phyloP scores from a whole-genome alignment of 1,140 invertebrate species.

The Dendroctonus ponderosae region DNA sequence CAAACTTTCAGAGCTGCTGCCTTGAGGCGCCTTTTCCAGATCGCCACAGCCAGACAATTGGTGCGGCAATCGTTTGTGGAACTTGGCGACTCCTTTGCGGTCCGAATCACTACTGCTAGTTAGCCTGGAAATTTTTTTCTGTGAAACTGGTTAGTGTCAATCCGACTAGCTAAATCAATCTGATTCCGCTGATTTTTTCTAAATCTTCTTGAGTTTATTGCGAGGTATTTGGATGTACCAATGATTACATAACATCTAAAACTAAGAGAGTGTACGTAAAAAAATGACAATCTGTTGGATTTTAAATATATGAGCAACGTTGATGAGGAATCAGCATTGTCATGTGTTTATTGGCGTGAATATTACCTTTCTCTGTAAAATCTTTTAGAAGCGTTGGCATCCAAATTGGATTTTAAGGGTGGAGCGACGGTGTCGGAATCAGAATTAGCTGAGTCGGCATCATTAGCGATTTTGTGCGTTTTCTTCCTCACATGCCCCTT shows the following conservation, averaged over 20 bases:
- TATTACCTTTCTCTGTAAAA: conserved; percentile 30
- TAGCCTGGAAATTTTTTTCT: conserved; percentile 9
- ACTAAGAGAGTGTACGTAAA: too few species aligned
- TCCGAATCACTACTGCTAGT: conserved; percentile 7
- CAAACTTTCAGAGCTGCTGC: conserved; percentile 73
- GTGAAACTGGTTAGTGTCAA: neutral
- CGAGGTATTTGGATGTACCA: too few species aligned
- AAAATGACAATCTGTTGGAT: too few species aligned
- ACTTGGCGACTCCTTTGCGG: conserved; percentile 27
- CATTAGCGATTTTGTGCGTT: conserved; percentile 41
- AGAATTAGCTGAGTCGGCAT: conserved; percentile 61
- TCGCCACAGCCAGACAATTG: conserved; percentile 52
- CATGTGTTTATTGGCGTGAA: neutral
- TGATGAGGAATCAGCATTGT: neutral
- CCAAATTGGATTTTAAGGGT: conserved; percentile 49
- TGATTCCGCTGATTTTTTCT: too few species aligned
- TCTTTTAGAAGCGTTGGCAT: conserved; percentile 28
- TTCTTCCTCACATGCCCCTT: conserved; percentile 37
- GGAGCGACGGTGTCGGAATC: conserved; percentile 66
- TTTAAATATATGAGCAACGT: too few species aligned
- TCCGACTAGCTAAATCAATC: too few species aligned
- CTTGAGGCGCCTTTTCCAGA: conserved; percentile 55
- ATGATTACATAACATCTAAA: too few species aligned
- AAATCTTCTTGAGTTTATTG: too few species aligned
- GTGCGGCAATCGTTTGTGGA: conserved; percentile 55